phyloP scores from a whole-genome alignment of 1,140 invertebrate species.

The Formica exsecta region DNA sequence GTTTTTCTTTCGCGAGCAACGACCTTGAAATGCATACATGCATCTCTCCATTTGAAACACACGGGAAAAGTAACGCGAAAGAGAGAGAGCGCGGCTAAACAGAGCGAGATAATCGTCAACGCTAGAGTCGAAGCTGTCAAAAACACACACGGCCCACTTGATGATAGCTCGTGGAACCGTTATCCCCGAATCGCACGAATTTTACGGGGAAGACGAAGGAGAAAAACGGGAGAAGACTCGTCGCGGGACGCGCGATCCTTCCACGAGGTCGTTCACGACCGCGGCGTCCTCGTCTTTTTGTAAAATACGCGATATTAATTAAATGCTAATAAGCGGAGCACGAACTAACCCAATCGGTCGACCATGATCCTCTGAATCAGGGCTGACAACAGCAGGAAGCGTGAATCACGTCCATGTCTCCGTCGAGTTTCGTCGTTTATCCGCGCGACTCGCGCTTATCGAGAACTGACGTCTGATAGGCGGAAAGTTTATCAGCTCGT shows the following conservation, averaged over 20 bases:
- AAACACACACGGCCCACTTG: slow-evolving; percentile 69
- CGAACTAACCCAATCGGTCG: slow-evolving; percentile 87
- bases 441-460: not conserved
- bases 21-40: not conserved
- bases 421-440: slow-evolving; percentile 29
- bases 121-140: slow-evolving; percentile 79
- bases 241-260: not conserved
- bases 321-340: slow-evolving; percentile 65
- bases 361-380: slow-evolving; percentile 87
- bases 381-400: slow-evolving; percentile 82
- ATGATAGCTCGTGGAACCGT: slow-evolving; percentile 52
- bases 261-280: no score
- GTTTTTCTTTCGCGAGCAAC: not conserved
- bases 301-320: slow-evolving; percentile 61
- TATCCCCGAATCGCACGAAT: slow-evolving; percentile 41
- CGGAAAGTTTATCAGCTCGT: no score
- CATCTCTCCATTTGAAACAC: no score
- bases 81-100: not conserved
- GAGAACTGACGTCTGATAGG: not conserved
- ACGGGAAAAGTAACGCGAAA: not conserved
- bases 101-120: not conserved
- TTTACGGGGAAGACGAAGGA: not conserved
- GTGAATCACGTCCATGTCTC: slow-evolving; percentile 74
- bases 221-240: not conserved
- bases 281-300: not conserved